phyloP scores from a whole-genome alignment of 1,140 invertebrate genomes.

The Bombus superbus region DNA sequence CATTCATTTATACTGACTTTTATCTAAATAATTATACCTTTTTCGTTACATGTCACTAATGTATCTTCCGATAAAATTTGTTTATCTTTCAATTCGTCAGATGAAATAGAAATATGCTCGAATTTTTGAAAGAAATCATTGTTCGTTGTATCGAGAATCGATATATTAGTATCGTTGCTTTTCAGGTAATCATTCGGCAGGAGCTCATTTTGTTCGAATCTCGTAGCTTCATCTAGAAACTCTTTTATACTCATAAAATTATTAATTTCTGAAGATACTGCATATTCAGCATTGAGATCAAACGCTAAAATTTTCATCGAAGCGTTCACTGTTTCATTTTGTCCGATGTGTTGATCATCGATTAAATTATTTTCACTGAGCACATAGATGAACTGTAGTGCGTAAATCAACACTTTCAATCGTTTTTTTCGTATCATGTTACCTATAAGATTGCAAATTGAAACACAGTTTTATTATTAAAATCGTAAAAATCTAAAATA shows the following conservation, averaged over 20 bases:
- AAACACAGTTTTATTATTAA: slow-evolving; percentile 1
- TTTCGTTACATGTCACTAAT: background rate
- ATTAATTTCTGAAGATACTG: background rate
- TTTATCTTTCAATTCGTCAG: background rate
- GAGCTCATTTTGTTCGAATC: background rate
- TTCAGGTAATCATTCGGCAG: background rate
- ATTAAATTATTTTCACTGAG: slow-evolving; percentile 46
- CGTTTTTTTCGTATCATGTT: slow-evolving; percentile 62
- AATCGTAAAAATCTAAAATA: background rate
- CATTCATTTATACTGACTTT: background rate
- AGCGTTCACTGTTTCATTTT: background rate
- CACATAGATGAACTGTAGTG: slow-evolving; percentile 51
- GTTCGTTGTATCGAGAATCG: background rate
- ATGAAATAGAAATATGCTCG: background rate
- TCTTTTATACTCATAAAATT: background rate
- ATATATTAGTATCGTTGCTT: background rate
- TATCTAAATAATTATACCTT: background rate
- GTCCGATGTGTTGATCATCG: background rate
- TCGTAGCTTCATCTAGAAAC: background rate
- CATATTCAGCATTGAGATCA: background rate
- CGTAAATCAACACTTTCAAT: slow-evolving; percentile 55
- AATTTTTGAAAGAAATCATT: slow-evolving; percentile 1
- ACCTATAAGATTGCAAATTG: background rate
- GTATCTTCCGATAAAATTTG: background rate
- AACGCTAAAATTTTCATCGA: background rate